Evolutionary conservation across 2,797 vertebrate species (phyloP).

Genomic region (Ptychobarbus kaznakovi): DNA sequence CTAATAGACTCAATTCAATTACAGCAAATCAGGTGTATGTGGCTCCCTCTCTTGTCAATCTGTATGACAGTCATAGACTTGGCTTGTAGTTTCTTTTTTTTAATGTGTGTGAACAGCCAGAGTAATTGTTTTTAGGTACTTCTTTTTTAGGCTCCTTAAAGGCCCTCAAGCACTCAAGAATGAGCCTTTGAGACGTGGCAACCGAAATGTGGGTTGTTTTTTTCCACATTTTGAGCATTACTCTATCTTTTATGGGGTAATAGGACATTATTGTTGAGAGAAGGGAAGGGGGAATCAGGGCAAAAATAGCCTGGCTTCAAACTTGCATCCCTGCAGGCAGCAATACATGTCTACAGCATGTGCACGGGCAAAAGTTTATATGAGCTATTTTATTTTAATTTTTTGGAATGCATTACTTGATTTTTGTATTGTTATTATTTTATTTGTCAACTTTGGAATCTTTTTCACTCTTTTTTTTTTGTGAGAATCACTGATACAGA

Average conservation of each 20-base stretch:
- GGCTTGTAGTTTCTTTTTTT: conserved; percentile 29
- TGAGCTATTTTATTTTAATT: not conserved
- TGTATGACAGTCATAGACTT: conserved; percentile 42
- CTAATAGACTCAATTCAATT: conserved; percentile 56
- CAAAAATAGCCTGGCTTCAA: not conserved
- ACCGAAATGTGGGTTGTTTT: conserved; percentile 10
- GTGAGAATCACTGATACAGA: not conserved
- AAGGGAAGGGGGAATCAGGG: not conserved
- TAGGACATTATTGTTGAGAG: conserved; percentile 6
- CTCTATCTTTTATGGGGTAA: conserved; percentile 2
- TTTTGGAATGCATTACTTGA: not conserved
- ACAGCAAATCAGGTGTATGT: not conserved
- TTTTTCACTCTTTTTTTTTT: not conserved
- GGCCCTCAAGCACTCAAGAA: conserved; percentile 1
- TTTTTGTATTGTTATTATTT: not conserved
- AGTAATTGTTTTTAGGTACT: conserved; percentile 35
- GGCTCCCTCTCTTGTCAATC: conserved; percentile 36
- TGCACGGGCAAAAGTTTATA: not conserved
- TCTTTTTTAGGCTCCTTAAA: conserved; percentile 10
- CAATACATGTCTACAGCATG: not conserved
- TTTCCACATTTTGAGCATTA: not conserved
- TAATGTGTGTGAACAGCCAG: conserved; percentile 41
- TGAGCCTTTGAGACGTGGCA: not conserved
- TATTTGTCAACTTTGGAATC: not conserved
- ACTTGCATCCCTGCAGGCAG: not conserved